phyloP scores from a whole-genome alignment of 2,888 invertebrate species.

The Ferrisia virgata region DNA sequence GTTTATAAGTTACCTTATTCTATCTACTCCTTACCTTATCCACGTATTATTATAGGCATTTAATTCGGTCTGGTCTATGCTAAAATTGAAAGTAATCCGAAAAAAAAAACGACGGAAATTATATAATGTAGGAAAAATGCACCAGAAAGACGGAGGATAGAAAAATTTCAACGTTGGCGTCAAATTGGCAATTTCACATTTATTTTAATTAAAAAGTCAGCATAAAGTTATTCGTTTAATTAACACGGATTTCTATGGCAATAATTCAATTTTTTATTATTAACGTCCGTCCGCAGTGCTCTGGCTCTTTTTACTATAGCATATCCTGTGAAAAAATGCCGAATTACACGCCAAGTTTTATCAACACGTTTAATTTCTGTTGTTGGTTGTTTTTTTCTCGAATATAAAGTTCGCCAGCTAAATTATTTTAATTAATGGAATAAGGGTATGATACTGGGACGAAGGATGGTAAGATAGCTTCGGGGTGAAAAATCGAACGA shows the following conservation, averaged over 20 bases:
- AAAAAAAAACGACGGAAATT: no score
- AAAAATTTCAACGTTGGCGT: neutral
- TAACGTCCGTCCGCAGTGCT: neutral
- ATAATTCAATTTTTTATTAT: constrained; percentile 5
- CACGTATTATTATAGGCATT: no score
- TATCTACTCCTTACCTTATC: no score
- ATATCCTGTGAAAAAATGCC: neutral
- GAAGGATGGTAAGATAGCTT: neutral
- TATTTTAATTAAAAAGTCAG: constrained; percentile 11
- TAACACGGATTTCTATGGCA: constrained; percentile 10
- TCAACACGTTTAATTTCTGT: neutral
- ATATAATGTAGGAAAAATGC: neutral
- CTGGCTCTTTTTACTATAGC: neutral
- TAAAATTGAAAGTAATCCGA: no score
- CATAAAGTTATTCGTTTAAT: neutral
- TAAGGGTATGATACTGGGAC: neutral
- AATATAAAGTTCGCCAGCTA: neutral
- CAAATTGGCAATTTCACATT: constrained; percentile 2
- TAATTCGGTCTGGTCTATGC: no score
- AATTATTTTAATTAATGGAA: neutral
- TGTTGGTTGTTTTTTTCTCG: no score
- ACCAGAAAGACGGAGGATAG: neutral
- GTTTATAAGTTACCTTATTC: no score
- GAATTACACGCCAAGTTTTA: neutral
- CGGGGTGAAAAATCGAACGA: neutral